These are phyloP conservation scores for Patella vulgata DNA, from an alignment of 1,140 invertebrate genomes.

Conservation along the genomic window DNA sequence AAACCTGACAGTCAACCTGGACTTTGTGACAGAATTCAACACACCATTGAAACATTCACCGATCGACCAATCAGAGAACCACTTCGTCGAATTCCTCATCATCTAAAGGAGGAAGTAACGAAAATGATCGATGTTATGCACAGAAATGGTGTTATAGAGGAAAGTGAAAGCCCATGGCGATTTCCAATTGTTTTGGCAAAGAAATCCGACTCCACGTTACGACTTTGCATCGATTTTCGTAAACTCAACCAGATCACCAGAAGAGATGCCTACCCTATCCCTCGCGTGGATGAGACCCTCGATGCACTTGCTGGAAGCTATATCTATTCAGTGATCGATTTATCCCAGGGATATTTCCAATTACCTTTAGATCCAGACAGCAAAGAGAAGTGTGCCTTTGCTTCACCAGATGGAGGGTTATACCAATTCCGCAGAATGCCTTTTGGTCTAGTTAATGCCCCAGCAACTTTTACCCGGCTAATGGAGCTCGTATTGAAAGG, in stretches of 20 bases:
- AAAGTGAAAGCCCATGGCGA: slow-evolving; percentile 39
- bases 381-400: slow-evolving; percentile 41
- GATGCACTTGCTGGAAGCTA: slow-evolving; percentile 50
- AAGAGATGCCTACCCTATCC: too few relatives aligned
- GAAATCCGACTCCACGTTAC: slow-evolving; percentile 68
- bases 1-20: too few relatives aligned
- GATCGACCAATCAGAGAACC: slow-evolving; percentile 21
- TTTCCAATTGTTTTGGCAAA: slow-evolving; percentile 60
- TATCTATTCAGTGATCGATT: slow-evolving; percentile 67
- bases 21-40: slow-evolving; percentile 21
- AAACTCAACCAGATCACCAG: slow-evolving; percentile 64
- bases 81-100: slow-evolving; percentile 22
- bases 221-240: slow-evolving; percentile 68
- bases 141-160: slow-evolving; percentile 39
- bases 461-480: slow-evolving; percentile 24
- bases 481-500: slow-evolving; percentile 30
- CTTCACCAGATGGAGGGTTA: slow-evolving; percentile 29
- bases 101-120: slow-evolving; percentile 14
- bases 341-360: slow-evolving; percentile 68
- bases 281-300: slow-evolving; percentile 66
- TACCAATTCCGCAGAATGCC: slow-evolving; percentile 34
- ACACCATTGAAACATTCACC: slow-evolving; percentile 31
- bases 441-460: slow-evolving; percentile 24
- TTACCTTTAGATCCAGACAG: slow-evolving; percentile 40
- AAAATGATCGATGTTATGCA: slow-evolving; percentile 28